Evolutionary conservation across 2,888 invertebrate genomes (phyloP).

Genomic region (Himalopsyche tibetana): DNA sequence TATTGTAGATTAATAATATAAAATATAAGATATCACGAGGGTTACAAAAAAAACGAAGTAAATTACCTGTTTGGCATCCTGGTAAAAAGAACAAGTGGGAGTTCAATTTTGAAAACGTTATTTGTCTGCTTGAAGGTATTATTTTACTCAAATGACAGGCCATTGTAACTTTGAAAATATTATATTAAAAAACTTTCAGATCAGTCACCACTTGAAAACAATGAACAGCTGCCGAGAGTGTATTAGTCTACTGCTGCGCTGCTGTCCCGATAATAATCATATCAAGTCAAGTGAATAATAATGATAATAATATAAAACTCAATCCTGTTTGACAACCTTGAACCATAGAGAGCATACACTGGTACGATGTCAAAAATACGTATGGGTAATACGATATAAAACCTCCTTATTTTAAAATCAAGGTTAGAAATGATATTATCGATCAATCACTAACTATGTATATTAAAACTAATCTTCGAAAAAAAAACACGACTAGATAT

Average conservation of each 20-base stretch:
- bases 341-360: constrained; percentile 3
- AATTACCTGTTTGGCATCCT: constrained; percentile 27
- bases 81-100: constrained; percentile 39
- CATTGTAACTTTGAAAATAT: constrained; percentile 21
- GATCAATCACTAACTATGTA: too few species aligned
- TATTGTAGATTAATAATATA: too few species aligned
- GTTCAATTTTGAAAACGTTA: not conserved
- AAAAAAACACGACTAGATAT: not conserved
- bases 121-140: constrained; percentile 45
- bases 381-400: not conserved
- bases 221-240: not conserved
- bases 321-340: constrained; percentile 41
- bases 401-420: constrained; percentile 9
- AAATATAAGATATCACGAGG: too few species aligned
- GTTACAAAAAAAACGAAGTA: too few species aligned
- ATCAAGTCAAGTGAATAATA: not conserved
- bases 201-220: not conserved
- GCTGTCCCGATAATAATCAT: not conserved
- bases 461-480: not conserved
- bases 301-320: constrained; percentile 17
- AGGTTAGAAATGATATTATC: not conserved
- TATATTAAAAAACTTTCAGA: not conserved
- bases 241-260: not conserved
- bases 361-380: not conserved
- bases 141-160: constrained; percentile 55